phyloP scores from a whole-genome alignment of 1,140 invertebrate species.

The Teleogryllus occipitalis region DNA sequence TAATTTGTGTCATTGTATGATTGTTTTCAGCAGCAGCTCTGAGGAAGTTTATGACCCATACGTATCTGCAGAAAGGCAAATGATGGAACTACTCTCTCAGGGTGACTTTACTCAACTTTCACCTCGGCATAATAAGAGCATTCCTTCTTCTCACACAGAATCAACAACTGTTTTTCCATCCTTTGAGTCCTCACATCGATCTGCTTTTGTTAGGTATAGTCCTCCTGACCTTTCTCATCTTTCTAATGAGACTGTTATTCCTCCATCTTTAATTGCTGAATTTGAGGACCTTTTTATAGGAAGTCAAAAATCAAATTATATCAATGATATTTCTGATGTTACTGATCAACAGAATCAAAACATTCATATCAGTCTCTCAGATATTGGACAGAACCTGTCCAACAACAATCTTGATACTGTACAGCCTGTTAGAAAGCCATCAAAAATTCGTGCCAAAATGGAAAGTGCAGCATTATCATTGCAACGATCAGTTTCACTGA shows the following conservation, averaged over 20 bases:
- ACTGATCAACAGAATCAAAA: not conserved
- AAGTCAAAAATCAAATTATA: not conserved
- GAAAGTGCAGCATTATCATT: conserved; percentile 17
- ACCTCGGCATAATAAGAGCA: not conserved
- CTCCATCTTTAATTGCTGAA: not conserved
- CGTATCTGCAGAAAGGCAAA: conserved; percentile 55
- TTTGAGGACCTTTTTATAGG: not conserved
- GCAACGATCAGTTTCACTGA: conserved; percentile 11
- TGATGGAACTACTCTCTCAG: conserved; percentile 51
- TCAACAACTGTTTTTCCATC: conserved; percentile 25
- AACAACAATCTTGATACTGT: not conserved
- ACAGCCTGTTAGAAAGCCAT: not conserved
- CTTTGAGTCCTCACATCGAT: conserved; percentile 32
- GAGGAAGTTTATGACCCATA: conserved; percentile 53
- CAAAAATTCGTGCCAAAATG: conserved; percentile 16
- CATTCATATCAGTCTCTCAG: not conserved
- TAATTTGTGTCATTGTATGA: too few species aligned
- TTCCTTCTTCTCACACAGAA: not conserved
- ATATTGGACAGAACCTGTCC: not conserved
- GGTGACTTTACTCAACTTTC: conserved; percentile 23
- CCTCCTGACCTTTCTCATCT: not conserved
- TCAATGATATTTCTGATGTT: not conserved
- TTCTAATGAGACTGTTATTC: not conserved
- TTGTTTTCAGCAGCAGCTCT: conserved; percentile 12
- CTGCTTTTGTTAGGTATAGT: conserved; percentile 39